Base-by-base conservation (phyloP, 2,888 invertebrate genomes). In the Philhelius pedissequus region DNA sequence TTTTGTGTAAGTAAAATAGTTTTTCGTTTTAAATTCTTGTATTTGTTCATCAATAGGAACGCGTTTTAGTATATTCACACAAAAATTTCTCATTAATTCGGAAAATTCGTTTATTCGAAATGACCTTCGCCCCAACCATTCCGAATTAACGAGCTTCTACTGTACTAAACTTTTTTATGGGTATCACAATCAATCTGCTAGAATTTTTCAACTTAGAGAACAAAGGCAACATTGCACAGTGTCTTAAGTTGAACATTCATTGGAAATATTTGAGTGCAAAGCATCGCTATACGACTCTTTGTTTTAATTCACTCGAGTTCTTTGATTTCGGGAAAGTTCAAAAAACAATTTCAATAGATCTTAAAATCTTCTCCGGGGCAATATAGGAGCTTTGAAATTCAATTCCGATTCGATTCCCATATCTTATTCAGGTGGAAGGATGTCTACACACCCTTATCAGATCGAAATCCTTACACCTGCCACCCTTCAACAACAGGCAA, bases 381-480 rank as follows among this genome's bases (percentile, higher is more conserved):
- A 58, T 58, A 38, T 4, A 58, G 8, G 35, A 22, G 5, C 32
- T 56, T 56, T 56, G 56, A 56, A 56, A 56, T 56, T 56, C 20
- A 56, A 56, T 56, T 56, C 56, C 56, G 18, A 13, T 38, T 38
- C 38, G n/a, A 15, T 40, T 38, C 18, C n/a, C 60, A 20, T 13
- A 40, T 40, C 9, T 40, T 25, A 60, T 25, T 60, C 40, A 40
- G 27, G 43, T 62, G 43, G 43, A 62, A 62, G 18, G 43, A 27
- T 62, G 60, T 35, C 18, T n/a, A n/a, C 11, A 18, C 27, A 18
- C 27, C 11, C 27, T 43, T 62, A 62, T 30, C 40, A 18, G 60
- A 62, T 62, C 60, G 11, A 62, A 30, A 43, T 62, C 62, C 30
- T 8, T 43, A 18, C 62, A 62, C 62, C 62, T 62, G 62, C 62